Evolutionary conservation across 2,797 vertebrate genomes (phyloP), one percentile per base, ranked within the genome.

Genomic region (Triplophysa bombifrons): DNA sequence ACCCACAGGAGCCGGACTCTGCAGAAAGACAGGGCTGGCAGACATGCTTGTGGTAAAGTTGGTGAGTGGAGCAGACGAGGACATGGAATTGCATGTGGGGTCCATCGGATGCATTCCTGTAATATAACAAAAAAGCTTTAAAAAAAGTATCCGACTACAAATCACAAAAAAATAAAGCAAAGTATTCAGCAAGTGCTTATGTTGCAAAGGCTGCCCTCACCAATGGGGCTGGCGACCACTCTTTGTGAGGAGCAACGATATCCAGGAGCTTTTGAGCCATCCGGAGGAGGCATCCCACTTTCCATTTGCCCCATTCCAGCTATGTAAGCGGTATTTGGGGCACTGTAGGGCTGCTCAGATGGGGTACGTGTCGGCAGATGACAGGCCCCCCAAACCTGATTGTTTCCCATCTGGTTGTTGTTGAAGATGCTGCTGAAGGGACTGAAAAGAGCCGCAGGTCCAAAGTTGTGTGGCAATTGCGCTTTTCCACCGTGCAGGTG

Each of bases 401-500:
- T 98, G 90, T 96, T 95, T 87, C 96, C 95, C 86, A 97, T 95
- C 93, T 98, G 95, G 88, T 91, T 97, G 90, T 91, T 97, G 84
- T 99, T 96, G 84, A 98, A 98, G 89, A 98, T 98, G 92, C 96
- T 99, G 92, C 96, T 97, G 92, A 99, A 98, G 88, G 95, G 95
- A 94, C 95, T 98, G 91, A 99, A 97, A 87, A 98, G 95, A 30
- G 96, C 96, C 60, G 96, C 94, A 65, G 95, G 96, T 84, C 97
- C 95, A 64, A 97, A 97, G 78, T 96, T 95, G 64, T 95, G 95
- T 48, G 96, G 95, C 76, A 98, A 93, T 84, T 96, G 95, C 87
- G 96, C 95, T 90, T 96, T 99, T 90, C 94, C 90, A 80, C 90
- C 91, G 79, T 96, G 93, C 88, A 96, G 94, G 83, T 98, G 97